These are phyloP conservation scores for Oophaga pumilio DNA, from an alignment of 2,113 vertebrate species.

Conservation along the genomic window DNA sequence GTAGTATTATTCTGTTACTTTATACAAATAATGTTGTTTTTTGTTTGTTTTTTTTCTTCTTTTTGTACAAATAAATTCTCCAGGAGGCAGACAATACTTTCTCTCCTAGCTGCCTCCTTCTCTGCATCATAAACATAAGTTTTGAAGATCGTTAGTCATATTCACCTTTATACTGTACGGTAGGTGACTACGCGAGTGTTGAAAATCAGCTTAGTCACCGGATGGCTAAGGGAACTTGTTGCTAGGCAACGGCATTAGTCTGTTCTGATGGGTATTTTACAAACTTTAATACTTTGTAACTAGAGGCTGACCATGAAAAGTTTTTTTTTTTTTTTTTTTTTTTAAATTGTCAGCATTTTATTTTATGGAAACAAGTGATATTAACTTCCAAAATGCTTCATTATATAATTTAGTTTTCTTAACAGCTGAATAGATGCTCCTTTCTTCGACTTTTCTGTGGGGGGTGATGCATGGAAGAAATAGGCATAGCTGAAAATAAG, in stretches of 20 bases:
- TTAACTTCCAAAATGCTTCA: no score
- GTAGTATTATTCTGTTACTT: not conserved
- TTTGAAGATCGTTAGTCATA: not conserved
- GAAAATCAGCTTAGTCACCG: not conserved
- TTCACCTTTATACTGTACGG: not conserved
- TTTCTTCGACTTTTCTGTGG: no score
- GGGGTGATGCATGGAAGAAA: no score
- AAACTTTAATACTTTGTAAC: no score
- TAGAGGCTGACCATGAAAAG: no score
- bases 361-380: no score
- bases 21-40: not conserved
- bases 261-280: not conserved
- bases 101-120: not conserved
- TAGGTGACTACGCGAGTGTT: not conserved
- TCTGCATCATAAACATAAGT: not conserved
- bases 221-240: not conserved
- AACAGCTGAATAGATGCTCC: no score
- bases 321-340: no score
- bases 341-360: no score
- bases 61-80: not conserved
- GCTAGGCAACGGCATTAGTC: not conserved
- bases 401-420: no score
- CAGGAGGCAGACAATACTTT: not conserved
- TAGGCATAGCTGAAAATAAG: no score
- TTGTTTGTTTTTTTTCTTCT: no score